Evolutionary conservation across 2,888 invertebrate genomes (phyloP).

Genomic region (Argyresthia albistria): DNA sequence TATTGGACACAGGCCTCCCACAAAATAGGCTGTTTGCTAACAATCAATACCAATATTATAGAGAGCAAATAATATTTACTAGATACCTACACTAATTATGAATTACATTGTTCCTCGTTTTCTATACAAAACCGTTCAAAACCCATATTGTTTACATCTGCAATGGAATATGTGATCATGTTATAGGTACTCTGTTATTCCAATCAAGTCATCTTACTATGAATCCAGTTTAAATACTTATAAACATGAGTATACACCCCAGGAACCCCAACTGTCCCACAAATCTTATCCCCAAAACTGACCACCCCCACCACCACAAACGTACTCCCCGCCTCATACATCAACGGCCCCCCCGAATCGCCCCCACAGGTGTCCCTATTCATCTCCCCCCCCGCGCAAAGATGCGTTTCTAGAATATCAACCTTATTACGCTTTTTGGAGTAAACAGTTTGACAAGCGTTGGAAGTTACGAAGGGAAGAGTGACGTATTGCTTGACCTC

Average conservation of each 20-base stretch:
- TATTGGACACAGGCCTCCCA: too few relatives aligned
- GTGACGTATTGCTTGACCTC: constrained; percentile 22
- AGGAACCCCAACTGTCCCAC: constrained; percentile 40
- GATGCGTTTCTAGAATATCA: constrained; percentile 13
- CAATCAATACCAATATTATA: too few relatives aligned
- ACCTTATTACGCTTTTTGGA: background rate
- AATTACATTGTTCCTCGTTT: too few relatives aligned
- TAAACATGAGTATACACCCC: constrained; percentile 56
- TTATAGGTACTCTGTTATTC: too few relatives aligned
- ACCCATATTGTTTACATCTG: too few relatives aligned
- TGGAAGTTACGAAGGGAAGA: constrained; percentile 17
- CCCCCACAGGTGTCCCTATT: constrained; percentile 64
- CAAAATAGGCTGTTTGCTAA: too few relatives aligned
- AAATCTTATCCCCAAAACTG: constrained; percentile 50
- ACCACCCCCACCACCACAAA: constrained; percentile 42
- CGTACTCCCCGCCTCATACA: constrained; percentile 24
- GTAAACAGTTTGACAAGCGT: constrained; percentile 10
- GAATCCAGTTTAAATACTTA: constrained; percentile 53
- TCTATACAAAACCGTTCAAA: too few relatives aligned
- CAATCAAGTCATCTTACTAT: constrained; percentile 15
- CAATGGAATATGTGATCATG: too few relatives aligned
- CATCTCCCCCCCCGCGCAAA: constrained; percentile 21
- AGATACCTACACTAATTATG: too few relatives aligned
- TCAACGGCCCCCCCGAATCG: constrained; percentile 74
- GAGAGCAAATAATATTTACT: too few relatives aligned